Percentiles rank a stretch among this genome's conserved stretches.
These are phyloP conservation scores for Lamprologus sp. DNA, from an alignment of 2,113 vertebrate genomes.

Conservation along the genomic window DNA sequence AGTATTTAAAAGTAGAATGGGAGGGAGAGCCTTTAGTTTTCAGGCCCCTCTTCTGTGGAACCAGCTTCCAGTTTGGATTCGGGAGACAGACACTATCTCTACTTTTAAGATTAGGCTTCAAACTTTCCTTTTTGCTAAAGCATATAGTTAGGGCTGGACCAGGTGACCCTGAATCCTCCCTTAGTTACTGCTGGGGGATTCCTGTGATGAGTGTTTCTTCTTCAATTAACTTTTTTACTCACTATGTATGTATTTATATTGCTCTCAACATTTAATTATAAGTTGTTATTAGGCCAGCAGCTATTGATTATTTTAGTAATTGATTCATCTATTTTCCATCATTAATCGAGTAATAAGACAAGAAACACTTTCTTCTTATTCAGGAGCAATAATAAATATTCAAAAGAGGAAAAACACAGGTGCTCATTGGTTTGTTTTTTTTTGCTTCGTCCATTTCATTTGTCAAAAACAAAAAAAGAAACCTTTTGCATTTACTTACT, in stretches of 20 bases:
- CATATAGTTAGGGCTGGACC: background rate
- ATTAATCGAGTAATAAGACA: background rate
- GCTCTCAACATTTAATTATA: background rate
- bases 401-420: background rate
- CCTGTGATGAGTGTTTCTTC: fast-evolving
- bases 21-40: background rate
- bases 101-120: fast-evolving
- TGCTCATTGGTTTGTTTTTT: fast-evolving
- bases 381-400: background rate
- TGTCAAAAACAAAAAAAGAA: background rate
- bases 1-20: background rate
- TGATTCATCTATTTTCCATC: fast-evolving
- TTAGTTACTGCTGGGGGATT: background rate
- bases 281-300: background rate
- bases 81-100: background rate
- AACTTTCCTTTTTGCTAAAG: background rate
- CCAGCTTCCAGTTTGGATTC: background rate
- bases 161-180: background rate
- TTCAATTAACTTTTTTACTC: background rate
- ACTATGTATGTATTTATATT: background rate
- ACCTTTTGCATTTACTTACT: background rate
- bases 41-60: background rate
- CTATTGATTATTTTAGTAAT: background rate
- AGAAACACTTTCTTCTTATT: background rate
- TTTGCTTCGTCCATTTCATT: background rate